Percentiles rank a stretch among this genome's conserved stretches.
Evolutionary conservation across 1,140 invertebrate genomes (phyloP).

Genomic region (Papilio helenus): DNA sequence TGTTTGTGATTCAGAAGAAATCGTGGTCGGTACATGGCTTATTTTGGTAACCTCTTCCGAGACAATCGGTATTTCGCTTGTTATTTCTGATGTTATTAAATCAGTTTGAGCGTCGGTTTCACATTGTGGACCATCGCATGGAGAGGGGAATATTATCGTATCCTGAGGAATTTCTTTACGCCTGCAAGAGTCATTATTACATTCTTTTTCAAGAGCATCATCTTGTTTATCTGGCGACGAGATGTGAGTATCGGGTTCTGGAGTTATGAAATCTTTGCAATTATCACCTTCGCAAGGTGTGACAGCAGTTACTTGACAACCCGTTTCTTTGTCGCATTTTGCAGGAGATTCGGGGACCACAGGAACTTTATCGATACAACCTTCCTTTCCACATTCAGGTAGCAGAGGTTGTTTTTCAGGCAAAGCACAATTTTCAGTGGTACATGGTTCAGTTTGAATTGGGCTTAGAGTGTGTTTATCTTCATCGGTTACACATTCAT

Average conservation of each 20-base stretch:
- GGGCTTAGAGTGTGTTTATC: slow-evolving; percentile 43
- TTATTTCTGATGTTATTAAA: slow-evolving; percentile 16
- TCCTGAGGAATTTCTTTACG: slow-evolving; percentile 55
- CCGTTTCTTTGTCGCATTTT: slow-evolving; percentile 44
- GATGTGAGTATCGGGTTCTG: slow-evolving; percentile 45
- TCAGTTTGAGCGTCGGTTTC: not conserved
- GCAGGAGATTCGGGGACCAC: slow-evolving; percentile 21
- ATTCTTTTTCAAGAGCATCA: slow-evolving; percentile 51
- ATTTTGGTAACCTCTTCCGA: slow-evolving; percentile 40
- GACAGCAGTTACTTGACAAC: slow-evolving; percentile 45
- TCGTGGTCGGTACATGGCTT: slow-evolving; percentile 5
- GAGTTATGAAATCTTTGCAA: slow-evolving; percentile 43
- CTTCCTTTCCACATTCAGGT: slow-evolving; percentile 35
- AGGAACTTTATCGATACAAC: slow-evolving; percentile 43
- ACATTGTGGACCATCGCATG: not conserved
- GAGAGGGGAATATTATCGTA: slow-evolving; percentile 18
- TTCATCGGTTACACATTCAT: slow-evolving; percentile 54
- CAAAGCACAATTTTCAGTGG: slow-evolving; percentile 44
- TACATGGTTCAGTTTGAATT: slow-evolving; percentile 18
- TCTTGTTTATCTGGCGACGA: slow-evolving; percentile 42
- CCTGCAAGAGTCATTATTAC: slow-evolving; percentile 63
- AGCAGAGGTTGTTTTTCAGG: slow-evolving; percentile 33
- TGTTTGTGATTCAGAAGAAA: slow-evolving; percentile 40
- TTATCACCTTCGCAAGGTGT: slow-evolving; percentile 57
- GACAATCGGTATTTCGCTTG: slow-evolving; percentile 37